Evolutionary conservation across 2,113 vertebrate species (phyloP).

Genomic region (Laterallus jamaicensis): DNA sequence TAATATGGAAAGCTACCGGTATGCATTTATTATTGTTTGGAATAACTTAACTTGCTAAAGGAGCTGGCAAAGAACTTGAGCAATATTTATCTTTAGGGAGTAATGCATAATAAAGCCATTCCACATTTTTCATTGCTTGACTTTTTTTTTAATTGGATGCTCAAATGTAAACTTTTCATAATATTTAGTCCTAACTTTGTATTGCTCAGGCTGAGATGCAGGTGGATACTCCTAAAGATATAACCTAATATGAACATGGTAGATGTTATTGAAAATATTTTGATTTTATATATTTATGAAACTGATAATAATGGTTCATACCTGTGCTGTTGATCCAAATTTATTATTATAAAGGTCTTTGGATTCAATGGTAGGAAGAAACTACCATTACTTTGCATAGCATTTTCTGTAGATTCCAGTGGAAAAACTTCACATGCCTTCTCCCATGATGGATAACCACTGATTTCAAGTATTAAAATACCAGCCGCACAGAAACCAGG

Average conservation of each 20-base stretch:
- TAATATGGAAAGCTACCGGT: background rate
- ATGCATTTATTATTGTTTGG: conserved; percentile 15
- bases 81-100: conserved; percentile 39
- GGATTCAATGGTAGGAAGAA: background rate
- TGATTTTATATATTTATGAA: background rate
- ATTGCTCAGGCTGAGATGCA: background rate
- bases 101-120: background rate
- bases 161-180: background rate
- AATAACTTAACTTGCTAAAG: conserved; percentile 25
- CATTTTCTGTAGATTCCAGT: background rate
- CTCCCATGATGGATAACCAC: background rate
- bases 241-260: background rate
- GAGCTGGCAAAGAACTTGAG: background rate
- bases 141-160: background rate
- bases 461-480: background rate
- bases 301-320: background rate
- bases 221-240: background rate
- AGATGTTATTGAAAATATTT: background rate
- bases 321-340: background rate
- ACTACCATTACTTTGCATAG: rapidly evolving
- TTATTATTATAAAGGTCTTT: background rate
- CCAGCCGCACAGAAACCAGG: background rate
- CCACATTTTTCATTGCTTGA: background rate
- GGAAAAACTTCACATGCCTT: background rate
- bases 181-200: background rate